Percentiles rank a stretch among this genome's conserved stretches.
phyloP scores from a whole-genome alignment of 2,888 invertebrate species.

The Torymus texanus region DNA sequence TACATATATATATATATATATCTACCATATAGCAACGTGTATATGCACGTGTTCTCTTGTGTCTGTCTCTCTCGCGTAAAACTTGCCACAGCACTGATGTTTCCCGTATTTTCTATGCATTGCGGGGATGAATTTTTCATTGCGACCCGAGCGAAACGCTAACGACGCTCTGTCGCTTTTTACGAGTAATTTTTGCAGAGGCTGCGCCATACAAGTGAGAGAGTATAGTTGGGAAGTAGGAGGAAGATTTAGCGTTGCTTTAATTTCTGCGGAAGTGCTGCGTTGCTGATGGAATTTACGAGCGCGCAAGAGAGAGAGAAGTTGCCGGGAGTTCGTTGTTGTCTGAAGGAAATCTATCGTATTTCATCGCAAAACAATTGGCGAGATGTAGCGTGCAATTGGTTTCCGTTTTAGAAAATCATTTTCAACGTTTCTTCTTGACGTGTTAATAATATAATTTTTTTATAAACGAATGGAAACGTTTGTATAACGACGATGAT shows the following conservation, averaged over 20 bases:
- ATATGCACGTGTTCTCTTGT: neutral
- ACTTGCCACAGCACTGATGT: conserved; percentile 25
- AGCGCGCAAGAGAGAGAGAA: neutral
- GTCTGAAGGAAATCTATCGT: neutral
- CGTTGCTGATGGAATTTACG: conserved; percentile 29
- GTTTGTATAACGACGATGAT: conserved; percentile 1
- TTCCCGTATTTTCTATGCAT: conserved; percentile 52
- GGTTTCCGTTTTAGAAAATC: too few relatives aligned
- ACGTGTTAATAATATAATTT: too few relatives aligned
- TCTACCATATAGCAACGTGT: neutral
- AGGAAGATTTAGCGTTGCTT: conserved; percentile 30
- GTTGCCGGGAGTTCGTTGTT: neutral
- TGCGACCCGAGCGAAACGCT: conserved; percentile 32
- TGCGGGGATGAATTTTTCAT: conserved; percentile 53
- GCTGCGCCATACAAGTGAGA: too few relatives aligned
- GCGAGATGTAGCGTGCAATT: too few relatives aligned
- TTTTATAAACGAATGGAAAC: neutral
- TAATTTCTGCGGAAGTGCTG: conserved; percentile 13
- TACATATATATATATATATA: neutral
- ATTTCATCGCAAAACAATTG: too few relatives aligned
- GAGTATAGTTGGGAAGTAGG: neutral
- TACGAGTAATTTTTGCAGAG: conserved; percentile 33
- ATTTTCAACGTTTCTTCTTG: too few relatives aligned
- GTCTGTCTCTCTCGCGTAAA: conserved; percentile 21
- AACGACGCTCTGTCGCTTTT: conserved; percentile 39